Evolutionary conservation across 2,797 vertebrate species (phyloP), one percentile per base, ranked within the genome.

Genomic region (Rhinatrema bivittatum): DNA sequence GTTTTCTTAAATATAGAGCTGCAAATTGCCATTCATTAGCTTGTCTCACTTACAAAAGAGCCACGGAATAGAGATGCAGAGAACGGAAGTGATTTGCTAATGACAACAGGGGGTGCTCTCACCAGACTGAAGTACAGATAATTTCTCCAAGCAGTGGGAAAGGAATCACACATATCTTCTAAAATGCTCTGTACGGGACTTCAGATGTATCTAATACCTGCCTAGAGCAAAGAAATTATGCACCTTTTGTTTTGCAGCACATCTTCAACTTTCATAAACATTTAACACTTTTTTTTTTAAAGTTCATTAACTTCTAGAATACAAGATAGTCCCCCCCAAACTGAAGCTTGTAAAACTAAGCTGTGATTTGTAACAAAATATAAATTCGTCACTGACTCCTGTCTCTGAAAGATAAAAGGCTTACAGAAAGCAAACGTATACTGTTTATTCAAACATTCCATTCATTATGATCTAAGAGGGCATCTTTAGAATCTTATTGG

Each of bases 261-360:
- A 67, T 78, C 73, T 71, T 82, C 77, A 76, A 74, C 78, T 82
- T 78, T 84, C 82, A 86, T 84, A 86, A 85, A 86, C 84, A 84
- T 80, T 85, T 84, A 74, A 82, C 79, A 82, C 81, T 78, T 65
- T 82, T 77, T 80, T 83, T 85, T 85, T 76, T 62, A 81, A 82
- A 79, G 81, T 68, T 81, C 75, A 82, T 86, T 86, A 84, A 76
- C 73, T 82, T 80, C 69, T 70, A 53, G 61, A 57, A 68, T 73
- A 56, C 63, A 72, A 58, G 61, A 65, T 61, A 72, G 64, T 68
- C 67, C 57, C 64, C 62, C 72, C 73, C 49, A 52, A 53, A 65
- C 62, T 53, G 46, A 57, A 67, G 61, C 26, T 49, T 74, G 62
- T 48, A 64, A 79, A 78, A 68, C 46, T 60, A 60, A 50, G 48